Evolutionary conservation across 2,888 invertebrate species (phyloP).

Genomic region (Dryomyza anilis): DNA sequence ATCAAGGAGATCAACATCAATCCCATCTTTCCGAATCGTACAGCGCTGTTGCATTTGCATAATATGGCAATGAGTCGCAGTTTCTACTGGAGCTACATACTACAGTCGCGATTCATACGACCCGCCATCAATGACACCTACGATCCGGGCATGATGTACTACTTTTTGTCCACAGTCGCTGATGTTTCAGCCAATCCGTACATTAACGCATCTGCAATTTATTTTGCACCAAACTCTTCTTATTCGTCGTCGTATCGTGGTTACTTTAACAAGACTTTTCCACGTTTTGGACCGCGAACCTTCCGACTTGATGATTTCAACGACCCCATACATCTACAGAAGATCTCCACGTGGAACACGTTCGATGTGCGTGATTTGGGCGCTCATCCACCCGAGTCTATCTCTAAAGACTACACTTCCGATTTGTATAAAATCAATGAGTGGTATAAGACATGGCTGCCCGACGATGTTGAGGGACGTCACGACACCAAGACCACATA

Average conservation of each 20-base stretch:
- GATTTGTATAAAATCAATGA: constrained; percentile 91
- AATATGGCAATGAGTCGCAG: constrained; percentile 96
- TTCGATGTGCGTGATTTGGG: constrained; percentile 86
- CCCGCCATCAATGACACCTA: constrained; percentile 91
- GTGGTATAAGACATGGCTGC: constrained; percentile 92
- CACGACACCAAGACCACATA: constrained; percentile 93
- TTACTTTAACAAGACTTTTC: constrained; percentile 95
- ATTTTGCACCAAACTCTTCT: constrained; percentile 92
- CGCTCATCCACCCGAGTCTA: constrained; percentile 78
- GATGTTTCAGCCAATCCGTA: constrained; percentile 92
- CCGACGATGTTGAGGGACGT: constrained; percentile 79
- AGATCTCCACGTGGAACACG: constrained; percentile 93
- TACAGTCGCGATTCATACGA: constrained; percentile 87
- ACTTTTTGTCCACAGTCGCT: constrained; percentile 91
- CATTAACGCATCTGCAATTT: constrained; percentile 90
- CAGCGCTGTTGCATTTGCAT: constrained; percentile 89
- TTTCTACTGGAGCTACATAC: constrained; percentile 94
- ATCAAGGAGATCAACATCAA: constrained; percentile 94
- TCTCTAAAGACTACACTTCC: constrained; percentile 86
- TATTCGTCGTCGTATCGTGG: constrained; percentile 94
- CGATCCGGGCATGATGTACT: constrained; percentile 98
- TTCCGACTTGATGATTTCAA: constrained; percentile 91
- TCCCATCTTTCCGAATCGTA: constrained; percentile 92
- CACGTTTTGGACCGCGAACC: constrained; percentile 91
- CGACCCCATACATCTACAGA: constrained; percentile 92